Base-by-base conservation (phyloP, 2,797 vertebrate species). In the Linurgus olivaceus region DNA sequence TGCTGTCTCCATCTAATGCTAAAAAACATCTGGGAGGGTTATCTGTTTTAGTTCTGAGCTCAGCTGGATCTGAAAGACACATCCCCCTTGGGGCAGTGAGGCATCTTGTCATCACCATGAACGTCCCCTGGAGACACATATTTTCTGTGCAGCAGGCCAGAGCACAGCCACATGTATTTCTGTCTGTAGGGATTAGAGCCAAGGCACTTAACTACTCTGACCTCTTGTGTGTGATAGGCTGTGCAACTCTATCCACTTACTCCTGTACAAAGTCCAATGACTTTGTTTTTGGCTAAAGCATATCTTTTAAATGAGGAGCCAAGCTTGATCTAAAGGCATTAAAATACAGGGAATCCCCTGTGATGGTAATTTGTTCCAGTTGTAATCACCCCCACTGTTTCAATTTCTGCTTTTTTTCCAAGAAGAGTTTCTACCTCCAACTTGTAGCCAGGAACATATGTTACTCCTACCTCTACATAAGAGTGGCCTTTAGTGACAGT, bases 301-400 rank as follows among this genome's bases (percentile, higher is more conserved):
- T 74, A 85, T 93, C 70, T 84, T 91, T 90, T 65, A 93, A 93
- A 93, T 75, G 72, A 95, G 66, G 79, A 91, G 42, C 51, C 13
- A 5, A 29, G 38, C 79, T 95, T 88, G 88, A 91, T 72, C 73
- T 94, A 42, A 81, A 84, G 85, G 40, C 65, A 55, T 80, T 67
- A 90, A 86, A 91, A 77, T 44, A 72, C 65, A 81, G 93, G 96
- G 96, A 96, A 95, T 94, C 72, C 93, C 94, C 57, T 61, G 82
- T 88, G 87, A 86, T 74, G n/a, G 29, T 91, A 85, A 90, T 95
- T 82, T 86, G n/a, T 85, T 96, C 84, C 91, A 96, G 81, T 82
- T 94, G 84, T 89, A 91, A 79, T 85, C 62, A 89, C 37, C 50
- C 54, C 38, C 52, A 67, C 89, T 71, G 63, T 71, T 45, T 76